These are phyloP conservation scores for Clunio marinus DNA, from an alignment of 2,888 invertebrate species.

Conservation along the genomic window DNA sequence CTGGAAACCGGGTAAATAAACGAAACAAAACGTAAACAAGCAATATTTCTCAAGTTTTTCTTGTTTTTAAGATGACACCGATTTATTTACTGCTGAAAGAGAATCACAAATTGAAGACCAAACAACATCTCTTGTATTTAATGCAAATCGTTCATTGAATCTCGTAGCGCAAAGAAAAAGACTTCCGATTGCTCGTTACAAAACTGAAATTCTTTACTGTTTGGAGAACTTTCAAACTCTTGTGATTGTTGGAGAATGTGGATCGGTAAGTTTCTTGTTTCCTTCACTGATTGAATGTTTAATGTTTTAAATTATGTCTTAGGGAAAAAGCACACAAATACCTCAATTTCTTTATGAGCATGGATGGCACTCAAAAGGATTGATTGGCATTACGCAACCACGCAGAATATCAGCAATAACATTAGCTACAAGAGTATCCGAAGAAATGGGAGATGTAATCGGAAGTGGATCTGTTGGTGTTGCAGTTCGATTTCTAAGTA, in stretches of 20 bases:
- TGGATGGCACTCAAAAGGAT: slow-evolving; percentile 74
- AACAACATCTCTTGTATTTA: slow-evolving; percentile 70
- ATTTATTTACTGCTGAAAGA: slow-evolving; percentile 43
- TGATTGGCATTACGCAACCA: slow-evolving; percentile 89
- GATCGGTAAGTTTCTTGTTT: slow-evolving; percentile 59
- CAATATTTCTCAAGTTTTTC: no score
- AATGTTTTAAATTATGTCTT: not conserved
- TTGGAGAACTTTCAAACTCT: slow-evolving; percentile 87
- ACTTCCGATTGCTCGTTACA: slow-evolving; percentile 80
- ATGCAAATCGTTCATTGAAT: slow-evolving; percentile 77
- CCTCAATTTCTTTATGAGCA: slow-evolving; percentile 81
- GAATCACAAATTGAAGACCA: slow-evolving; percentile 46
- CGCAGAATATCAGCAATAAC: slow-evolving; percentile 85
- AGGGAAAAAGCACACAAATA: slow-evolving; percentile 10
- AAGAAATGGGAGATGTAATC: slow-evolving; percentile 73
- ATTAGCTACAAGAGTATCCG: slow-evolving; percentile 81
- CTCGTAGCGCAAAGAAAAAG: slow-evolving; percentile 78
- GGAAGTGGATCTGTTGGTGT: slow-evolving; percentile 77
- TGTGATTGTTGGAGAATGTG: slow-evolving; percentile 89
- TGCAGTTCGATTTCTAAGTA: slow-evolving; percentile 74
- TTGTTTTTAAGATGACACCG: slow-evolving; percentile 40
- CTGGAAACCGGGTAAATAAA: slow-evolving; percentile 9
- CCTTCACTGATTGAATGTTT: not conserved
- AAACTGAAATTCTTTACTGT: slow-evolving; percentile 83
- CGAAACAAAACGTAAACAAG: no score